Evolutionary conservation across 2,888 invertebrate species (phyloP), one percentile per base, ranked within the genome.

Genomic region (Erynnis tages): DNA sequence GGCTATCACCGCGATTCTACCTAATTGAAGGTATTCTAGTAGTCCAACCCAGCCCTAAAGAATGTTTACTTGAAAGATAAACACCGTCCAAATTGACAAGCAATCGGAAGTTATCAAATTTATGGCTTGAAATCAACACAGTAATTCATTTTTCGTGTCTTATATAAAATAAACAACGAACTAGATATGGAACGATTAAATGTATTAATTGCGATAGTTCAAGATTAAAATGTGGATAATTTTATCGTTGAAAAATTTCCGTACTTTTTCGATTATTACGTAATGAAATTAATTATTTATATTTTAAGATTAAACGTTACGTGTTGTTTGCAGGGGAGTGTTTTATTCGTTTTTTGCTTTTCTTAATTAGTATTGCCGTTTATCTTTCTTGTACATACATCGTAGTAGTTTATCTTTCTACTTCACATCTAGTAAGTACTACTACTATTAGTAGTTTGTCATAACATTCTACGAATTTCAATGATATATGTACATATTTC

Each of bases 21-120:
- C 10, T 25, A 25, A 14, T 25, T 40, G 16, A 6, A 13, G 23
- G 11, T 17, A 25, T 25, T 21, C 8, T 11, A 10, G 16, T 7
- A 29, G 16, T n/a, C 8, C 11, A 44, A 14, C 52, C 35, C 21
- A 44, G 11, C 37, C 27, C 30, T 30, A 46, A 46, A 37, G 29
- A 34, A 11, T 35, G 21, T 43, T 19, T 11, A 30, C 29, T n/a
- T 21, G 44, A 52, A 30, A 44, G 35, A 50, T 37, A 23, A 37
- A 6, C 29, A 30, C 49, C 17, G 10, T 44, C 44, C 23, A 52
- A 52, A 37, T 52, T 44, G 37, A 44, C 43, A 52, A 52, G 44
- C 37, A 52, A 52, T 52, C 52, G 52, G 52, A 52, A 52, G 52
- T 52, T 52, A 52, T 52, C 43, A 52, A 52, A 11, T 52, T 52